Evolutionary conservation across 1,140 invertebrate species (phyloP).

Genomic region (Melanaphis sacchari): DNA sequence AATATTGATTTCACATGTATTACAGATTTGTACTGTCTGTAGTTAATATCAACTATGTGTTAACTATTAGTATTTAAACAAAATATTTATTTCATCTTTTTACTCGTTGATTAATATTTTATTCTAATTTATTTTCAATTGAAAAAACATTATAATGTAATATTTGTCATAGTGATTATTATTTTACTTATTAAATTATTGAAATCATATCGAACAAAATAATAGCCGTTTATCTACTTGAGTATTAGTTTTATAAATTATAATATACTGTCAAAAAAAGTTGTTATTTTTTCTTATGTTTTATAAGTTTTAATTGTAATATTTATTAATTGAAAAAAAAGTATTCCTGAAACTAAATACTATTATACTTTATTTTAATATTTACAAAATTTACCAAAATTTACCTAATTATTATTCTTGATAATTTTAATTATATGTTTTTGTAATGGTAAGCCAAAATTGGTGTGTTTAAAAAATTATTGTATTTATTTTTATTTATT

Average conservation of each 20-base stretch:
- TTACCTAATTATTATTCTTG: not conserved
- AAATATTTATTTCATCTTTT: not conserved
- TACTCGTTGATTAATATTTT: not conserved
- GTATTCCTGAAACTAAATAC: not conserved
- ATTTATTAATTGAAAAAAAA: not conserved
- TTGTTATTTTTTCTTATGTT: not conserved
- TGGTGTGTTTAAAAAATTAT: not conserved
- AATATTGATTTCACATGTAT: not conserved
- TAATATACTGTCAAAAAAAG: not conserved
- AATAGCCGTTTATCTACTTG: not conserved
- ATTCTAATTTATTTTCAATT: not conserved
- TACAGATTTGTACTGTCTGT: not conserved
- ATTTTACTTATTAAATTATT: not conserved
- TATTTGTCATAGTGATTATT: not conserved
- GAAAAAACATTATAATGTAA: not conserved
- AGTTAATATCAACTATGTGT: not conserved
- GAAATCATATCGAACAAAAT: not conserved
- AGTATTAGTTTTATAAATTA: slow-evolving; percentile 15
- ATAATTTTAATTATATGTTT: not conserved
- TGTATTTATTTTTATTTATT: not conserved
- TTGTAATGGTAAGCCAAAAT: not conserved
- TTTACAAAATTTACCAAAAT: not conserved
- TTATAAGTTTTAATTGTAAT: not conserved
- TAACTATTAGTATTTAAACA: slow-evolving; percentile 18
- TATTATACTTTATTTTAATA: not conserved